Base-by-base conservation (phyloP, 2,797 vertebrate genomes). In the Pseudocheirus occidentalis region DNA sequence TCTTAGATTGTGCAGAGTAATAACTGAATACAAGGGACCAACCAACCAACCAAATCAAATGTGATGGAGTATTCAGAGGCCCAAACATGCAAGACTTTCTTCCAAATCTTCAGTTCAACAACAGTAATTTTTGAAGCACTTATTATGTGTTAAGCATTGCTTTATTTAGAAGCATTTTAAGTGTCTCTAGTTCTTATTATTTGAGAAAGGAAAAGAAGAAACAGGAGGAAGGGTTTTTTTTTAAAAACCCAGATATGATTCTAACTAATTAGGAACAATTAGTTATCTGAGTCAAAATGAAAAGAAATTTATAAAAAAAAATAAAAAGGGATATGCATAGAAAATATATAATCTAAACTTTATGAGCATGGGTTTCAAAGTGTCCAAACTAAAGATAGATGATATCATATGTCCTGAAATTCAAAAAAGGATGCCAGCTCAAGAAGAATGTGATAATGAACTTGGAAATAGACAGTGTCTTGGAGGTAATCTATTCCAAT, bases 81-180 rank as follows among this genome's bases (percentile, higher is more conserved):
- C n/a, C 21, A 18, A 40, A 66, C 31, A 66, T 31, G 31, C 29
- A 2, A 59, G 28, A 31, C 11, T 66, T 66, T 66, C 0, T 93
- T 96, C 46, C 87, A 55, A 95, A 90, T 92, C 28, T 24, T 94
- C 90, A 94, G 59, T 91, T 81, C 62, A 14, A 90, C n/a, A 93
- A 53, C 55, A 62, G 40, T n/a, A 34, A 73, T 29, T 73, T 18
- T 18, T 73, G 5, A 62, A 62, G 59, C 11, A 62, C 12, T 62
- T 31, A 62, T 62, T 13, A 18, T n/a, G n/a, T 40, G 34, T 66
- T n/a, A 66, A 66, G 14, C 14, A 66, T 5, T n/a, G 2, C 1
- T 14, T 66, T n/a, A 66, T 28, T n/a, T 66, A n/a, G 14, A 66
- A 66, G 62, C 34, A 66, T 10, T 66, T n/a, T n/a, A n/a, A 18